phyloP scores from a whole-genome alignment of 2,888 invertebrate genomes.

The Amorpha juglandis region DNA sequence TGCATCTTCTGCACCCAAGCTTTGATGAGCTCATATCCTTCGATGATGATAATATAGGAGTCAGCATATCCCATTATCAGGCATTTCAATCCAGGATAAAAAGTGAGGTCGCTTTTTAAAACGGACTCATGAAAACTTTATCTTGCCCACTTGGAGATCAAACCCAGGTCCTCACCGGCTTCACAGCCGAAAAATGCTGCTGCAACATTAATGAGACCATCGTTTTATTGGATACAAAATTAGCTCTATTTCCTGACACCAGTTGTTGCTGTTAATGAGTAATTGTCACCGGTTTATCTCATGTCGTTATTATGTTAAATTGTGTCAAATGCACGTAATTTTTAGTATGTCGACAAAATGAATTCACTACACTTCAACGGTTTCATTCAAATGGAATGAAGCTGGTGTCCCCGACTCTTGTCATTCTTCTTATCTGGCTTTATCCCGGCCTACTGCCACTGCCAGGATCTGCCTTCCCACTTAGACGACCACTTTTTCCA shows the following conservation, averaged over 20 bases:
- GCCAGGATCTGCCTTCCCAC: too few relatives aligned
- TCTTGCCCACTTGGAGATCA: background rate
- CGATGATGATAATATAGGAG: too few relatives aligned
- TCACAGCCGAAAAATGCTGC: background rate
- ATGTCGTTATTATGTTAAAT: background rate
- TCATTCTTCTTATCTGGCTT: too few relatives aligned
- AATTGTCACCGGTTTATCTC: conserved; percentile 1
- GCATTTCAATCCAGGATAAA: too few relatives aligned
- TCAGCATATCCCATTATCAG: too few relatives aligned
- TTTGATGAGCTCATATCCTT: too few relatives aligned
- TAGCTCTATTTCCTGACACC: background rate
- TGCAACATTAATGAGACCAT: too few relatives aligned
- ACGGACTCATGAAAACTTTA: too few relatives aligned
- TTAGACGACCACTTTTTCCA: too few relatives aligned
- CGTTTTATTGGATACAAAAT: background rate
- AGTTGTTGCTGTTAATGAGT: background rate
- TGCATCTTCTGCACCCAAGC: too few relatives aligned
- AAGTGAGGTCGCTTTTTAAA: too few relatives aligned
- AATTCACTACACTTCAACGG: background rate
- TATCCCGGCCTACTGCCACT: too few relatives aligned
- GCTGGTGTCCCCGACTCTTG: background rate
- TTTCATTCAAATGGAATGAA: background rate
- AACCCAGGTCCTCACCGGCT: background rate
- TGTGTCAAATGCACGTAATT: background rate
- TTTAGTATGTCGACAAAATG: background rate